Evolutionary conservation across 2,888 invertebrate species (phyloP).

Genomic region (Scaptomyza flava): DNA sequence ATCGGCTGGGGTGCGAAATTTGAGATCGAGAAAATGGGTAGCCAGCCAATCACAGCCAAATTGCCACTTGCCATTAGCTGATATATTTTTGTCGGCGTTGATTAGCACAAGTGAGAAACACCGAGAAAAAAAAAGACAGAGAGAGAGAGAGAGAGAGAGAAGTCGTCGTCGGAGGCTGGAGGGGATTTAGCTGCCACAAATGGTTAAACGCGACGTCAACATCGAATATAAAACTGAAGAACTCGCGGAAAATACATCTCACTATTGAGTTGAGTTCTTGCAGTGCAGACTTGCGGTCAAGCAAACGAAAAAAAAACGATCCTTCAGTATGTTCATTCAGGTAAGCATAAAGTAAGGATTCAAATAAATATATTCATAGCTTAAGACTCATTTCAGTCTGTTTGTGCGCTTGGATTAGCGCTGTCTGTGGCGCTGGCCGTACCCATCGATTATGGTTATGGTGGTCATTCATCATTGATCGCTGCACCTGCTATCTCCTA

Average conservation of each 20-base stretch:
- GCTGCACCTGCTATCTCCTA: slow-evolving; percentile 70
- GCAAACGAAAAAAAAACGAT: slow-evolving; percentile 23
- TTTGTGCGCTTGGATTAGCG: slow-evolving; percentile 77
- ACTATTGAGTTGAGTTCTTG: slow-evolving; percentile 83
- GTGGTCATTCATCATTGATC: slow-evolving; percentile 56
- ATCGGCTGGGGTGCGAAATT: slow-evolving; percentile 27
- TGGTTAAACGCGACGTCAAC: slow-evolving; percentile 29
- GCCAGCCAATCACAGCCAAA: slow-evolving; percentile 68
- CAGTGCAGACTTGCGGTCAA: slow-evolving; percentile 75
- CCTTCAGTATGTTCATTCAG: slow-evolving; percentile 81
- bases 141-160: neutral
- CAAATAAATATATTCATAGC: neutral
- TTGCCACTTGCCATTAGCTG: slow-evolving; percentile 70
- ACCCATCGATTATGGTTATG: slow-evolving; percentile 71
- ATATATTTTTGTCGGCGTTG: slow-evolving; percentile 32
- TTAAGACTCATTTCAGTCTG: slow-evolving; percentile 60
- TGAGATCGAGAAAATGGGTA: slow-evolving; percentile 42
- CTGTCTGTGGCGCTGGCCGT: slow-evolving; percentile 72
- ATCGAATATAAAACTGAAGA: slow-evolving; percentile 83
- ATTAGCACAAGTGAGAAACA: slow-evolving; percentile 2
- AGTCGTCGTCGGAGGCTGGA: neutral
- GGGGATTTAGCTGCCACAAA: slow-evolving; percentile 26
- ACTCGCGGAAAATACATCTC: slow-evolving; percentile 81
- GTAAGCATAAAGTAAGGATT: slow-evolving; percentile 61
- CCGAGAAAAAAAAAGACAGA: slow-evolving; percentile 1